Evolutionary conservation across 2,113 vertebrate genomes (phyloP).

Genomic region (Tachycineta bicolor): DNA sequence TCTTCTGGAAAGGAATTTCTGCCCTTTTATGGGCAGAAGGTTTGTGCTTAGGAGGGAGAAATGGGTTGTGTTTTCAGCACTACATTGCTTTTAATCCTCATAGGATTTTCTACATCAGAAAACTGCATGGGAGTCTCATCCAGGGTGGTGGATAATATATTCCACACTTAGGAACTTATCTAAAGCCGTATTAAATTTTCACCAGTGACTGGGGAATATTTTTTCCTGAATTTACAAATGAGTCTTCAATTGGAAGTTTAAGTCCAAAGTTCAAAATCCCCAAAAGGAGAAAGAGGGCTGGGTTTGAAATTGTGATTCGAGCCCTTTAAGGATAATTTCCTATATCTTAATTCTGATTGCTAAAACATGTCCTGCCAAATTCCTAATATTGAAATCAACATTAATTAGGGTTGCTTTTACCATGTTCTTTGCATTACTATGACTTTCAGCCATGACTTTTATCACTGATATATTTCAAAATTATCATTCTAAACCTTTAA

Average conservation of each 20-base stretch:
- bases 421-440: not conserved
- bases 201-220: not conserved
- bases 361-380: not conserved
- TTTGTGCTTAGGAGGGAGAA: not conserved
- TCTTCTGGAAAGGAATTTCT: not conserved
- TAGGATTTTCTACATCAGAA: not conserved
- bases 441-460: not conserved
- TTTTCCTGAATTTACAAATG: not conserved
- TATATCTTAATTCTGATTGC: not conserved
- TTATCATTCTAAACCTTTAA: not conserved
- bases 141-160: not conserved
- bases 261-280: not conserved
- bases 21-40: not conserved
- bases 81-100: not conserved
- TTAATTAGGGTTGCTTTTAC: not conserved
- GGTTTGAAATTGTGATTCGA: not conserved
- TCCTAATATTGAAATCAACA: not conserved
- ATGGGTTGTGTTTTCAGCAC: not conserved
- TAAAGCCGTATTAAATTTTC: not conserved
- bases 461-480: not conserved
- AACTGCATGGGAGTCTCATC: rapidly evolving
- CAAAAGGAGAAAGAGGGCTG: not conserved
- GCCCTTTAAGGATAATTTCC: not conserved
- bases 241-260: not conserved
- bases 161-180: not conserved